Evolutionary conservation across 2,113 vertebrate genomes (phyloP).

Genomic region (Cryptoleucopteryx plumbea): DNA sequence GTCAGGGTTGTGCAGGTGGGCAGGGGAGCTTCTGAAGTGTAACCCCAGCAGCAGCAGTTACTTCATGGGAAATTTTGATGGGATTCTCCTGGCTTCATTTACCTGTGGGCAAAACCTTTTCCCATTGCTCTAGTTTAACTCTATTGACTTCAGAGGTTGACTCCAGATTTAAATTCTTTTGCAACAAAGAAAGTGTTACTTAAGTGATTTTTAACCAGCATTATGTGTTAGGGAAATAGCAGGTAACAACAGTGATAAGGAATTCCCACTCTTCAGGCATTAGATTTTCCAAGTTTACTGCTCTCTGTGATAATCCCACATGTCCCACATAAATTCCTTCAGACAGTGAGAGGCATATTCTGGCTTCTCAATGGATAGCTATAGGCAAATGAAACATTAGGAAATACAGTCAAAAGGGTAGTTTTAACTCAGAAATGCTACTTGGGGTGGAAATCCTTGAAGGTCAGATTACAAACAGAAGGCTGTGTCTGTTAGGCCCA

Average conservation of each 20-base stretch:
- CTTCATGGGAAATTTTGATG: background rate
- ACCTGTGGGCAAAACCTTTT: background rate
- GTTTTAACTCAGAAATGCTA: background rate
- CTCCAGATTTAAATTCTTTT: background rate
- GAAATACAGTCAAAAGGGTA: background rate
- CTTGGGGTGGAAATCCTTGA: background rate
- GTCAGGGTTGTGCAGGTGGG: background rate
- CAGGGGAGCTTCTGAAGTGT: background rate
- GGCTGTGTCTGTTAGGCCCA: background rate
- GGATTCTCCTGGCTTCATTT: background rate
- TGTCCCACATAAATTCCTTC: background rate
- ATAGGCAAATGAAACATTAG: background rate
- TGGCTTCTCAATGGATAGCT: background rate
- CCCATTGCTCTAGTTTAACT: background rate
- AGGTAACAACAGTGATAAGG: background rate
- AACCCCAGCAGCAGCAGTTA: background rate
- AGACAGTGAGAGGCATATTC: background rate
- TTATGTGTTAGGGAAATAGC: background rate
- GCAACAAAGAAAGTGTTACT: background rate
- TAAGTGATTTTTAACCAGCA: background rate
- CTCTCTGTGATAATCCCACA: background rate
- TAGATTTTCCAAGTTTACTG: background rate
- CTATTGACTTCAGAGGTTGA: background rate
- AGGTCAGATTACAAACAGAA: background rate
- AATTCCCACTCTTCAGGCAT: background rate